These are phyloP conservation scores for Hiodon tergisus DNA, from an alignment of 2,113 vertebrate genomes.

Conservation along the genomic window DNA sequence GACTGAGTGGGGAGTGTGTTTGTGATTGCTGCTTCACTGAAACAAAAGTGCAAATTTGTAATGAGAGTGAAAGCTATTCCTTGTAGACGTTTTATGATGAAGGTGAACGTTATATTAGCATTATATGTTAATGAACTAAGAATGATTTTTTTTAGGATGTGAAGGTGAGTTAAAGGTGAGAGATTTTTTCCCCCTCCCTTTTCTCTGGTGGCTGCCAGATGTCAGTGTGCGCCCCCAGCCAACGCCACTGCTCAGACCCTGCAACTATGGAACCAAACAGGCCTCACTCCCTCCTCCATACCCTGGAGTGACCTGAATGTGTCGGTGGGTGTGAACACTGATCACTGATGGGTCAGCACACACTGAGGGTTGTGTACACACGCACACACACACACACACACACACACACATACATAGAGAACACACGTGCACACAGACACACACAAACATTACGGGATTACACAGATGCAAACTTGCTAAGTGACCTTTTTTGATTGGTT, in stretches of 20 bases:
- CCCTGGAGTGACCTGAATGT: constrained; percentile 79
- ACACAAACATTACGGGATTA: background rate
- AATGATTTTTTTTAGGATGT: background rate
- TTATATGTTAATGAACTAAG: no score
- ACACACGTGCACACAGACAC: background rate
- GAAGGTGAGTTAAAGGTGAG: background rate
- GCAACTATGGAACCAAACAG: constrained; percentile 59
- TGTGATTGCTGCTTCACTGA: background rate
- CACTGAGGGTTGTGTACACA: background rate
- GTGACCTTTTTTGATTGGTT: background rate
- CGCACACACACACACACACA: constrained; percentile 3
- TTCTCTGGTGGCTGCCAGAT: constrained; percentile 54
- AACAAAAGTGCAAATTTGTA: background rate
- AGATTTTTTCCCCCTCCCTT: background rate
- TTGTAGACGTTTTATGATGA: background rate
- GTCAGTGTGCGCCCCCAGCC: constrained; percentile 71
- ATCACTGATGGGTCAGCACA: no score
- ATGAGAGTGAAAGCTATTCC: background rate
- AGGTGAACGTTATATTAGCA: background rate
- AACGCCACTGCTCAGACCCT: constrained; percentile 63
- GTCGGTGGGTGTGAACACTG: constrained; percentile 65
- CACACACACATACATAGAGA: background rate
- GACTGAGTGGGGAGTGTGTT: background rate
- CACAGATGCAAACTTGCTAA: no score
- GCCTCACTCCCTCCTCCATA: constrained; percentile 62